These are phyloP conservation scores for Sarcophaga subvicina DNA, from an alignment of 2,888 invertebrate genomes.

Conservation along the genomic window DNA sequence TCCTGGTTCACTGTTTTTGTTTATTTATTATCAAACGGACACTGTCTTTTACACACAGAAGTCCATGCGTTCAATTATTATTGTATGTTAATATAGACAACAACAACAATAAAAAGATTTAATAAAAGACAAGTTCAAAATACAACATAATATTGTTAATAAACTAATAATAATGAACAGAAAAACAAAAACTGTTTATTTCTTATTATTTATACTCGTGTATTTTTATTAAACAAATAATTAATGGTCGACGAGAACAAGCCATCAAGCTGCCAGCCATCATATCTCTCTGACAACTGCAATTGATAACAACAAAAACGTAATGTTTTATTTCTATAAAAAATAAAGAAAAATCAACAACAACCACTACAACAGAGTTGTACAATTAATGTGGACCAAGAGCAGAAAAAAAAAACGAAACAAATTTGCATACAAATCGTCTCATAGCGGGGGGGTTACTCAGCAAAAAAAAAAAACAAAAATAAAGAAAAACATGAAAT, in stretches of 20 bases:
- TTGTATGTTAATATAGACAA: too few relatives aligned
- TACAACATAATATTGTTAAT: neutral
- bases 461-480: neutral
- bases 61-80: neutral
- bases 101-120: conserved; percentile 15
- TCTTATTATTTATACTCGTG: too few relatives aligned
- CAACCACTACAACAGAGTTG: too few relatives aligned
- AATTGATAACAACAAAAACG: conserved; percentile 9
- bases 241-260: neutral
- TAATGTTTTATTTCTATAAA: conserved; percentile 49
- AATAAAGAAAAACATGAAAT: neutral
- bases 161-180: neutral
- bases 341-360: neutral
- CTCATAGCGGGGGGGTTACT: neutral
- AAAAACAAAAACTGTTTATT: too few relatives aligned
- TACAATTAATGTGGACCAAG: too few relatives aligned
- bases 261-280: neutral
- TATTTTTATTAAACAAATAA: neutral
- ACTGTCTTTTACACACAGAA: conserved; percentile 15
- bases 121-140: conserved; percentile 14
- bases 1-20: conserved; percentile 7
- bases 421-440: conserved; percentile 47
- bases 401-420: conserved; percentile 13
- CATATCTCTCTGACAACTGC: neutral
- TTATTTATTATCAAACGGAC: conserved; percentile 7